Percentiles rank a stretch among this genome's conserved stretches.
phyloP scores from a whole-genome alignment of 2,797 vertebrate genomes.

The Mormyrops attenuatus region DNA sequence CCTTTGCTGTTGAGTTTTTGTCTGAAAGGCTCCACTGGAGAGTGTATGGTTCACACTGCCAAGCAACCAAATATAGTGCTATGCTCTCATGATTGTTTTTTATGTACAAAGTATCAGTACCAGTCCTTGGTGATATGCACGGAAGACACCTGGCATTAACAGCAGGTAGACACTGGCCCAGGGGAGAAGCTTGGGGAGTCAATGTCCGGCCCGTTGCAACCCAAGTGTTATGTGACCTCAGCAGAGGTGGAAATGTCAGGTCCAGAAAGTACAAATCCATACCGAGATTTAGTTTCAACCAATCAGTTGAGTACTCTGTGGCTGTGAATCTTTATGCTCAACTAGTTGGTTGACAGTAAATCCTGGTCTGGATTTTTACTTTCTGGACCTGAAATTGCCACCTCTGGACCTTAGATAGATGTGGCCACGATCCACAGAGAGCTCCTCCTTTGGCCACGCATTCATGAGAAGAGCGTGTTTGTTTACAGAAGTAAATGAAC shows the following conservation, averaged over 20 bases:
- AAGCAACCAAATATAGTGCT: background rate
- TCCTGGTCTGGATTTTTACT: no score
- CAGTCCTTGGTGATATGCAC: background rate
- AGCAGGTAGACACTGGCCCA: background rate
- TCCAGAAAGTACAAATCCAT: no score
- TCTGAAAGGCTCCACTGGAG: background rate
- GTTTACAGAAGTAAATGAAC: conserved; percentile 22
- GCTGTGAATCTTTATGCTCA: no score
- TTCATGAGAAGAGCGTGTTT: conserved; percentile 22
- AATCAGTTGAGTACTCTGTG: no score
- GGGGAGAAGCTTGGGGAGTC: background rate
- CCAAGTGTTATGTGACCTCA: background rate
- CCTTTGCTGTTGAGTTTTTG: background rate
- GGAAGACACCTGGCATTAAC: background rate
- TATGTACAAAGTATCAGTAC: background rate
- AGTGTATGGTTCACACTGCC: background rate
- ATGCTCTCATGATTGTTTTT: background rate
- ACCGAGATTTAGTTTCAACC: no score
- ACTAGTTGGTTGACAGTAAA: no score
- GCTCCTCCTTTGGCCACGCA: conserved; percentile 5
- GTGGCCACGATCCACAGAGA: background rate
- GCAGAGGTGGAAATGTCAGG: no score
- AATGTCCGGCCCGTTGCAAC: background rate
- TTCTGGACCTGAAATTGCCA: no score
- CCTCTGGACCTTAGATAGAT: background rate